These are phyloP conservation scores for Forbesichthys papilliferus DNA, from an alignment of 2,113 vertebrate species.

Conservation along the genomic window DNA sequence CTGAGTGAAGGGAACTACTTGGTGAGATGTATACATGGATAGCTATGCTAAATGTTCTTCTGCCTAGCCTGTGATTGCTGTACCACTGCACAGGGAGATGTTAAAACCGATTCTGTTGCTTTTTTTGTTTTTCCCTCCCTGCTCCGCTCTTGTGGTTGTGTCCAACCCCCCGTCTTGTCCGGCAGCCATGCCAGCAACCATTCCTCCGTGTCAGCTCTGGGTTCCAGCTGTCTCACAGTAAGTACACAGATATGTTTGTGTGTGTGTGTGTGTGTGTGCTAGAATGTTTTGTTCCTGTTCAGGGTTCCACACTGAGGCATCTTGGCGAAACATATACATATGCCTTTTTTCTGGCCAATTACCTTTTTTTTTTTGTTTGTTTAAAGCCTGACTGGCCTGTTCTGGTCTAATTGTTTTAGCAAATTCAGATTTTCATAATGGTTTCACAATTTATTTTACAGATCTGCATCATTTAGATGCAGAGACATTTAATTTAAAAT, in stretches of 20 bases:
- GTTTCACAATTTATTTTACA: too few relatives aligned
- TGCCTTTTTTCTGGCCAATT: too few relatives aligned
- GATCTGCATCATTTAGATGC: too few relatives aligned
- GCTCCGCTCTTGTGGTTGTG: conserved; percentile 56
- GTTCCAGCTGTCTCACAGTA: conserved; percentile 83
- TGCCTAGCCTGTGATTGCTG: neutral
- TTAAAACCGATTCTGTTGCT: neutral
- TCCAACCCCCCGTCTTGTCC: neutral
- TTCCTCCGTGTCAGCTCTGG: conserved; percentile 81
- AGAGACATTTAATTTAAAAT: too few relatives aligned
- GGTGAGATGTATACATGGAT: neutral
- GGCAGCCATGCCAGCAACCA: conserved; percentile 83
- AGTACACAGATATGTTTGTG: conserved; percentile 50
- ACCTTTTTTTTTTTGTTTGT: too few relatives aligned
- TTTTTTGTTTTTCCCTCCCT: conserved; percentile 32
- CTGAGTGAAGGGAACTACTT: neutral
- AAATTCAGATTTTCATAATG: too few relatives aligned
- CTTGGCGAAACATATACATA: too few relatives aligned
- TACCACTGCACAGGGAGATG: neutral
- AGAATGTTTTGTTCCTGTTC: neutral
- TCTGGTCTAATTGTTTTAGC: too few relatives aligned
- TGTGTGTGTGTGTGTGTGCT: neutral
- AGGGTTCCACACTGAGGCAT: too few relatives aligned
- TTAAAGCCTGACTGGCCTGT: too few relatives aligned
- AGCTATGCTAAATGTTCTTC: neutral